Base-by-base conservation (phyloP, 2,113 vertebrate genomes). In the Menura novaehollandiae region DNA sequence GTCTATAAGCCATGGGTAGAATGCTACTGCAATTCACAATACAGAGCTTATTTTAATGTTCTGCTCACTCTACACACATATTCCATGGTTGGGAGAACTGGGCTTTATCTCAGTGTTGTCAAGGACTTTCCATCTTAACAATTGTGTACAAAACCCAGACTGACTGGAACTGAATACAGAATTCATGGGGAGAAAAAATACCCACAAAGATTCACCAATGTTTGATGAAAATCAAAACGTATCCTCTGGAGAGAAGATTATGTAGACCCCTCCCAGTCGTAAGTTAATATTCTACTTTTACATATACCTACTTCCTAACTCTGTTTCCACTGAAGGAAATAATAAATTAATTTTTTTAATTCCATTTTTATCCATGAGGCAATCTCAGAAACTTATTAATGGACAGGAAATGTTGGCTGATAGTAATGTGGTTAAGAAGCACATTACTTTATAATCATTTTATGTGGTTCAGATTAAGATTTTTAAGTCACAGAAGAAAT, bases 381-480 rank as follows among this genome's bases (percentile, higher is more conserved):
- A 52, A 33, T 24, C 73, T 91, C 62, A 87, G 80, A 72, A 85
- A 67, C 84, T 64, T 85, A 93, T 81, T 87, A 95, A 72, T 27
- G 32, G 78, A 16, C 74, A 93, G 94, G 93, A 97, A 93, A 79
- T 35, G 20, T 33, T 95, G 74, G 69, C 66, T 9, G 1, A 85
- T 53, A 76, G 35, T 76, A 89, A 95, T 17, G 20, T 72, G 44
- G 74, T 91, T 96, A 91, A 87, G 60, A 52, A 95, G 33, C 10
- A 93, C 33, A 69, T 91, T 55, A 62, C 64, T 74, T 86, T 33
- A 62, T 88, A 85, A 94, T 89, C 28, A 41, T 95, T 89, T 91
- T 78, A 76, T 28, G 24, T 69, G 23, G n/a, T 58, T 91, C n/a
- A 79, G 53, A 41, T 67, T 85, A 79, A 85, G 89, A 93, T 30